Evolutionary conservation across 1,140 invertebrate species (phyloP), one percentile per base, ranked within the genome.

Genomic region (Notospermus geniculatus): DNA sequence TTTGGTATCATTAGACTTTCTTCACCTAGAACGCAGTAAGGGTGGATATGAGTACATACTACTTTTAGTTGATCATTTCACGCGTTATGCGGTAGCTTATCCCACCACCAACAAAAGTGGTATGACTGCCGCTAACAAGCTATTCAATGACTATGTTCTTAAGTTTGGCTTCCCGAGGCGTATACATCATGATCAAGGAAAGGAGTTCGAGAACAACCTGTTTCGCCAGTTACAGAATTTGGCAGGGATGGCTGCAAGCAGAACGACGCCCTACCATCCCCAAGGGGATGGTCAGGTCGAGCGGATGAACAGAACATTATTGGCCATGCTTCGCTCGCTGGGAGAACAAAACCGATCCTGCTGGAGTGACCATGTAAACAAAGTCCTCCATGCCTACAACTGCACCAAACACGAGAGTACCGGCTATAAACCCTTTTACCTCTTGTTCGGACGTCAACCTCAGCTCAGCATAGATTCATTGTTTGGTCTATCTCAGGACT

Each of bases 361-460:
- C 23, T 64, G 59, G 59, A 61, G 59, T 30, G 36, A 41, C 0
- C 55, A 62, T 54, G 11, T 63, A 2, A 32, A 32, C 2, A 19
- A 50, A n/a, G 2, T 65, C 15, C 28, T 57, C 5, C 46, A 61
- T 57, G 63, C 45, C 17, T 65, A 60, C 25, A 64, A 60, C 32
- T 60, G 52, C 23, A 64, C 63, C 9, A 22, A 28, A n/a, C 59
- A 65, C 28, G 63, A 65, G 4, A 2, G 2, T 1, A 61, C 58
- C 19, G 59, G 63, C 0, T 61, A 25, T 54, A 30, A 39, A 29
- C 65, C 65, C 11, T 64, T 62, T 36, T 56, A 30, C 30, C 36
- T 67, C 5, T 23, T 65, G 2, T 70, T 68, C 52, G 66, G 63
- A 15, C 15, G 68, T 27, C 22, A 57, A 23, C 66, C 68, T 13